Conservation (phyloP, 2,888 invertebrate genomes). For the Cheilosia vernalis region DNA sequence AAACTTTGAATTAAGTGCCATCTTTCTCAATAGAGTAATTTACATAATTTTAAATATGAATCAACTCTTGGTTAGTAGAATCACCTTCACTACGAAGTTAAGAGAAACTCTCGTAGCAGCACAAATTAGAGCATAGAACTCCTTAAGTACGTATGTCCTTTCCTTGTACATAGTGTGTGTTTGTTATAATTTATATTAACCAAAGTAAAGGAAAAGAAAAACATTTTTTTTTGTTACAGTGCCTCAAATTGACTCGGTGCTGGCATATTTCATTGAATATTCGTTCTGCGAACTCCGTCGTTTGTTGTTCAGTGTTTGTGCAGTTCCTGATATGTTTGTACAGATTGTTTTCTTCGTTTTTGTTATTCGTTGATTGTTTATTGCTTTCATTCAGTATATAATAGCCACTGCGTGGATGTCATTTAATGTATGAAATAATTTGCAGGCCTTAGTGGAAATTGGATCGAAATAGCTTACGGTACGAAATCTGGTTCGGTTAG, state of each 20-base stretch:
- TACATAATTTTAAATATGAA: too few relatives aligned
- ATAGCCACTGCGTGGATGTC: not conserved
- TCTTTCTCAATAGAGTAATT: too few relatives aligned
- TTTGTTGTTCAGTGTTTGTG: constrained; percentile 43
- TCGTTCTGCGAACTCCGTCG: constrained; percentile 47
- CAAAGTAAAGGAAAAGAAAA: constrained; percentile 61
- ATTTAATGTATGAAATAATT: constrained; percentile 47
- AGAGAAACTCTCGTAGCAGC: not conserved
- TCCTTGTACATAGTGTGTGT: constrained; percentile 11
- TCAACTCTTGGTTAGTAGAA: too few relatives aligned
- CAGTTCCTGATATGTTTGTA: constrained; percentile 41
- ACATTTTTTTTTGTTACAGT: constrained; percentile 44
- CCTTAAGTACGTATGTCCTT: not conserved
- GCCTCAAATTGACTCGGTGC: constrained; percentile 75
- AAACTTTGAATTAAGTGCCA: too few relatives aligned
- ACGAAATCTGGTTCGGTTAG: constrained; percentile 97
- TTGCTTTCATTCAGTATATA: constrained; percentile 16
- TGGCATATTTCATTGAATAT: constrained; percentile 75
- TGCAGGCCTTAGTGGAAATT: constrained; percentile 96
- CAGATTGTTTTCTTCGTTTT: constrained; percentile 41
- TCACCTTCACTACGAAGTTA: not conserved
- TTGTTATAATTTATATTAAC: constrained; percentile 24
- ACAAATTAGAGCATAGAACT: not conserved
- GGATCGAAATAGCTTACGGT: constrained; percentile 99
- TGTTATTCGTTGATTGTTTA: constrained; percentile 36